Percentiles rank a stretch among this genome's conserved stretches.
These are phyloP conservation scores for Enteromius treurensis DNA, from an alignment of 2,797 vertebrate genomes.

Conservation along the genomic window DNA sequence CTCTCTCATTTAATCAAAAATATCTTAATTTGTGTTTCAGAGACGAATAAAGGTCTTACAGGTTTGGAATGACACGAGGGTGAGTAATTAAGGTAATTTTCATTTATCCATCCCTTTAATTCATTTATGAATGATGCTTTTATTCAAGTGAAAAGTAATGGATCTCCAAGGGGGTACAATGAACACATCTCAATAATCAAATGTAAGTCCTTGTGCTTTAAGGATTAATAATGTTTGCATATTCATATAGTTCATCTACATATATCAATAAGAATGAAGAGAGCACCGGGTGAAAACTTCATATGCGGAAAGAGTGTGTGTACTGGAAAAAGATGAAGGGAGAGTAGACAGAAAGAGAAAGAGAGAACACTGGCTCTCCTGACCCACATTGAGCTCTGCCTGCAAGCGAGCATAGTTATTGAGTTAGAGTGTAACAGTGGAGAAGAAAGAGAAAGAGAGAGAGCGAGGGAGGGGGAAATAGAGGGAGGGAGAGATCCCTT, in stretches of 20 bases:
- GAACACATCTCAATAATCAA: background rate
- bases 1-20: background rate
- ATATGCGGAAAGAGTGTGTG: background rate
- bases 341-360: slow-evolving; percentile 54
- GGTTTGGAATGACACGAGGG: background rate
- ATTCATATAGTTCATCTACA: slow-evolving; percentile 2
- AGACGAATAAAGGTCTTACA: background rate
- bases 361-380: slow-evolving; percentile 74
- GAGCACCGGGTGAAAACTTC: slow-evolving; percentile 18
- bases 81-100: background rate
- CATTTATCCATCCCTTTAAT: background rate
- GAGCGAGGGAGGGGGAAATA: background rate
- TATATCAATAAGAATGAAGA: background rate
- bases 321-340: slow-evolving; percentile 25
- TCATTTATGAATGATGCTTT: background rate
- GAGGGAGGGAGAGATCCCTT: slow-evolving; percentile 47
- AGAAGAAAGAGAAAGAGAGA: slow-evolving; percentile 9
- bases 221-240: slow-evolving; percentile 10
- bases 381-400: slow-evolving; percentile 81
- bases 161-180: background rate
- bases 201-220: background rate
- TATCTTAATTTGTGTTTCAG: background rate
- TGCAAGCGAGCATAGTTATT: slow-evolving; percentile 70
- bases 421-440: slow-evolving; percentile 45
- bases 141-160: background rate